phyloP scores from a whole-genome alignment of 2,113 vertebrate species.

The Oreochromis spilurus region DNA sequence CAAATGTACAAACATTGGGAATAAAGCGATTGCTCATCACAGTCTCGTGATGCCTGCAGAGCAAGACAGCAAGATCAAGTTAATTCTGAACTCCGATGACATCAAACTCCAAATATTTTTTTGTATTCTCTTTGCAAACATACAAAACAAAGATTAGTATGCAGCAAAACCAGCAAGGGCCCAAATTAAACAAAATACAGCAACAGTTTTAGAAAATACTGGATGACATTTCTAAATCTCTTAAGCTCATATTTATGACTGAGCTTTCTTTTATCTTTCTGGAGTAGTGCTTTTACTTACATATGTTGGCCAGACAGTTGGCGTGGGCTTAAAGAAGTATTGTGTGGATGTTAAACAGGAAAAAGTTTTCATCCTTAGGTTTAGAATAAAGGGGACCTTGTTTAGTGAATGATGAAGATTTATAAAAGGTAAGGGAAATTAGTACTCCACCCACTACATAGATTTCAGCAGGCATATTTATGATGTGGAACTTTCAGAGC shows the following conservation, averaged over 20 bases:
- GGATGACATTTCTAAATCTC: conserved; percentile 14
- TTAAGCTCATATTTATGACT: conserved; percentile 9
- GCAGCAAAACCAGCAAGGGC: background rate
- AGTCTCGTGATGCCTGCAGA: background rate
- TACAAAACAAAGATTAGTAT: background rate
- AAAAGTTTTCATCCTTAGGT: background rate
- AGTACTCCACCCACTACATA: background rate
- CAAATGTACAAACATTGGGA: conserved; percentile 21
- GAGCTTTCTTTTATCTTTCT: background rate
- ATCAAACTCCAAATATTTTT: conserved; percentile 4
- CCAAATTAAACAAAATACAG: conserved; percentile 8
- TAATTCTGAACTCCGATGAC: background rate
- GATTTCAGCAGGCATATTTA: background rate
- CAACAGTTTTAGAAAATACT: background rate
- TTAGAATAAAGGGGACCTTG: background rate
- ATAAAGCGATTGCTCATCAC: conserved; percentile 3
- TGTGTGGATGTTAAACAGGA: background rate
- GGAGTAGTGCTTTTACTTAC: background rate
- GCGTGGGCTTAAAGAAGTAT: conserved; percentile 1
- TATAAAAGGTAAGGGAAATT: background rate
- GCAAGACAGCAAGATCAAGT: background rate
- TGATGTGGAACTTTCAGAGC: background rate
- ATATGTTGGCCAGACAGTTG: background rate
- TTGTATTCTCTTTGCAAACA: conserved; percentile 24
- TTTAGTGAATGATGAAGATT: background rate